Evolutionary conservation across 2,888 invertebrate genomes (phyloP), one percentile per base, ranked within the genome.

Genomic region (Bombylius discolor): DNA sequence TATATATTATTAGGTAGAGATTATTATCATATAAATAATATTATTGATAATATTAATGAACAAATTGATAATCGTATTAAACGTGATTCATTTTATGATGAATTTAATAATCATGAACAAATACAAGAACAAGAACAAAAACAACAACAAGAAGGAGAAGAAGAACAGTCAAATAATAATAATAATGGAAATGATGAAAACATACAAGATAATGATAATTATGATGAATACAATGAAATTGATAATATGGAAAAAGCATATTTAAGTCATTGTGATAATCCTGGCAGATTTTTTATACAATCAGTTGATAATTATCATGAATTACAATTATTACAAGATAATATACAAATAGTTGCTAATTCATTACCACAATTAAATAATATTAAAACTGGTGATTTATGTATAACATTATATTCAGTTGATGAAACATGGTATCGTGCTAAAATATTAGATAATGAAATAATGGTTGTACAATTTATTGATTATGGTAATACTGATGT

Each of bases 361-460:
- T 68, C 71, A 0, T 77, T 81, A 67, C 68, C 77, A 0, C 77
- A 79, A 45, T 69, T 85, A 11, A 78, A 78, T 56, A 79, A 70
- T 54, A 77, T 80, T 3, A 80, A 81, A 49, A 75, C 79, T 57
- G 83, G 84, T 8, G 79, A 81, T 0, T 66, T 82, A 0, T 89
- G 88, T 63, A 77, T 84, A 51, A 93, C 94, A 1, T 83, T 86
- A 65, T 95, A 90, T 70, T 81, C 84, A 0, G 84, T 82, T 3
- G 92, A 96, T 67, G 84, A 86, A 47, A 80, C 80, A 60, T 98
- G 97, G 96, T 97, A 97, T 71, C 80, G 97, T 57, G 96, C 94
- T 0, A 84, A 84, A 67, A 85, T 97, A 9, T 80, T 94, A 47
- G 91, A 90, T 67, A 80, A 80, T 7, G 87, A 88, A 60, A 83